phyloP scores from a whole-genome alignment of 2,888 invertebrate species.

The Drosophila incognita region DNA sequence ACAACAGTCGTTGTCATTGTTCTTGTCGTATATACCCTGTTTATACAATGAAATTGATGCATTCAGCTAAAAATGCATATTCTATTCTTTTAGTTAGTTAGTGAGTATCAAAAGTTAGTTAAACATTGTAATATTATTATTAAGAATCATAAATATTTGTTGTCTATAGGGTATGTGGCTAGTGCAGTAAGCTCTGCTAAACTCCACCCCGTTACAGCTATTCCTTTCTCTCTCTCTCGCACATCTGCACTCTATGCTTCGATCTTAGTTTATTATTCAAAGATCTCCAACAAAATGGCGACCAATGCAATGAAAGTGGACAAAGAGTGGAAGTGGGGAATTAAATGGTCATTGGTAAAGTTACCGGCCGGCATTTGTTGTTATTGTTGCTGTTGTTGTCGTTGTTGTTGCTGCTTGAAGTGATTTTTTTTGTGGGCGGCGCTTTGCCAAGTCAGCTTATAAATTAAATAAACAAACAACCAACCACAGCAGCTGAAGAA shows the following conservation, averaged over 20 bases:
- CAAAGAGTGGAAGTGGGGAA: not conserved
- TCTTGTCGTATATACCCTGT: constrained; percentile 25
- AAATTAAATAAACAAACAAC: constrained; percentile 72
- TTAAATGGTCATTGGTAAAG: constrained; percentile 10
- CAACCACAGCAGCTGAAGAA: constrained; percentile 52
- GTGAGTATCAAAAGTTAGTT: not conserved
- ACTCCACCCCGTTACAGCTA: not conserved
- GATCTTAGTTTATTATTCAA: not conserved
- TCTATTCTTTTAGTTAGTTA: not conserved
- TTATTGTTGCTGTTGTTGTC: constrained; percentile 4
- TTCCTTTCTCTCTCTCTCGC: not conserved
- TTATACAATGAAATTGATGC: not conserved
- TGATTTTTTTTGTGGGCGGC: constrained; percentile 57
- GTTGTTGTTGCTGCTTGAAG: constrained; percentile 11
- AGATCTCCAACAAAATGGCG: constrained; percentile 34
- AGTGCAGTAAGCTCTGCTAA: constrained; percentile 10
- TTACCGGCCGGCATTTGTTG: constrained; percentile 41
- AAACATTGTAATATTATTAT: not conserved
- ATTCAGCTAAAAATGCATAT: not conserved
- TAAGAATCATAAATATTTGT: not conserved
- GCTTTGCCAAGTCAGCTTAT: constrained; percentile 61
- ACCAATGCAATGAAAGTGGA: not conserved
- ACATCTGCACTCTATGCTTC: not conserved
- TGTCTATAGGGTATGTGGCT: not conserved
- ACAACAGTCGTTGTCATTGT: constrained; percentile 48